Evolutionary conservation across 2,888 invertebrate genomes (phyloP).

Genomic region (Caenorhabditis sp.): DNA sequence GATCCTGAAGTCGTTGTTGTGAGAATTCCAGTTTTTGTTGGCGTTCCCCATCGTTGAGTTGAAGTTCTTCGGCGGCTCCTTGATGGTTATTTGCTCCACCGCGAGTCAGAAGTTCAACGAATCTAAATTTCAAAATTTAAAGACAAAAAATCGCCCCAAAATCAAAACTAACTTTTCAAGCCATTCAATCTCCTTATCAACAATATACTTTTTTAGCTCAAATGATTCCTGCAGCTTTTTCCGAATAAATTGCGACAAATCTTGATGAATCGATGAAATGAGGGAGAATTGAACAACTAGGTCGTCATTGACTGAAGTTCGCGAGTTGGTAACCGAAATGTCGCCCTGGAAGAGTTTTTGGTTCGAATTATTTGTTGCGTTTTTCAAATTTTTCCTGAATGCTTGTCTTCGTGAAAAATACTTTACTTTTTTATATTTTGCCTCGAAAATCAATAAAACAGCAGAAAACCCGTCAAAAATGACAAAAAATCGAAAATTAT

Average conservation of each 20-base stretch:
- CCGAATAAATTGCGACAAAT: conserved; percentile 4
- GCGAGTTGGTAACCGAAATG: too few species aligned
- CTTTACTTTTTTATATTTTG: too few species aligned
- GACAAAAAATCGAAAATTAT: too few species aligned
- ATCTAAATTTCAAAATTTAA: background rate
- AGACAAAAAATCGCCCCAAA: too few species aligned
- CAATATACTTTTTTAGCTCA: conserved; percentile 13
- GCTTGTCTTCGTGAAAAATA: too few species aligned
- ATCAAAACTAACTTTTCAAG: conserved; percentile 22
- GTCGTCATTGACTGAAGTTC: background rate
- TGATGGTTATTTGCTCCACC: conserved; percentile 27
- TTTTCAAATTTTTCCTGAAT: too few species aligned
- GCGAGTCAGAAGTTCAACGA: background rate
- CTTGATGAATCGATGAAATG: conserved; percentile 6
- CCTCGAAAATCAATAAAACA: too few species aligned
- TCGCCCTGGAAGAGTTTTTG: too few species aligned
- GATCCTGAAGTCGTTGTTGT: background rate
- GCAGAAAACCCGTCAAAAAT: too few species aligned
- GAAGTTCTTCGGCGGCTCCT: background rate
- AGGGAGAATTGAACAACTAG: background rate
- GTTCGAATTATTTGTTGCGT: too few species aligned
- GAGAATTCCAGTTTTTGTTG: background rate
- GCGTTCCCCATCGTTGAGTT: background rate
- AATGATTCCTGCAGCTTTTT: conserved; percentile 25
- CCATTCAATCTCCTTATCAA: conserved; percentile 19